Base-by-base conservation (phyloP, 2,888 invertebrate genomes). In the Invenusta paracnida region DNA sequence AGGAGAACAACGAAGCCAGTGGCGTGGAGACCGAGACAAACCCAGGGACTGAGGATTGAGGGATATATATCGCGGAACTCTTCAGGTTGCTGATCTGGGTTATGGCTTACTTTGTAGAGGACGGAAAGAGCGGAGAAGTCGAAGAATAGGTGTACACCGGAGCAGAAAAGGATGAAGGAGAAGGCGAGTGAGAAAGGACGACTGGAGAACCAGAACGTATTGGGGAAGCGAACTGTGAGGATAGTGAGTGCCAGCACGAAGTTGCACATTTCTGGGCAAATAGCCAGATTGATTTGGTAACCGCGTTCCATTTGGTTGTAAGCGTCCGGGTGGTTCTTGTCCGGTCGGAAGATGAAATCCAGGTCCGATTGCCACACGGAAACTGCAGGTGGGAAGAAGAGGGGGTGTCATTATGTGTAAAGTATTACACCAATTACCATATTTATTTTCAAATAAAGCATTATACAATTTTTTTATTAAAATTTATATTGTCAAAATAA, bases 151-250 rank as follows among this genome's bases (percentile, higher is more conserved):
- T 95, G 95, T 29, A 94, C 90, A 13, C 94, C 94, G 90, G 95
- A 94, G 87, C 94, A 93, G 87, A 96, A 92, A 89, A 96, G 93
- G 90, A 95, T 95, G 85, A 95, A 92, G 29, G 95, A 95, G 91
- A 96, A 96, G 84, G 96, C 92, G 30, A 94, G 93, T 83, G 95
- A 94, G 89, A 96, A 94, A 67, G 94, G 93, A 91, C 96, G 95
- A 91, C 95, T 95, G 86, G 95, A 95, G 86, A 94, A 94, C 96
- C 96, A 96, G 91, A 96, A 96, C 0, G 96, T 94, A 1, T 95
- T 94, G 0, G 96, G 95, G 92, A 96, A 96, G 86, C 95, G 93
- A 27, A 90, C 94, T 1, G 95, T 94, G 92, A 95, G 95, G 11
- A 95, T 94, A 66, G 95, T 92, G 29, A 96, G 92, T 0, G 96